Conservation (phyloP, 2,888 invertebrate species). For the Eristalinus aeneus region DNA sequence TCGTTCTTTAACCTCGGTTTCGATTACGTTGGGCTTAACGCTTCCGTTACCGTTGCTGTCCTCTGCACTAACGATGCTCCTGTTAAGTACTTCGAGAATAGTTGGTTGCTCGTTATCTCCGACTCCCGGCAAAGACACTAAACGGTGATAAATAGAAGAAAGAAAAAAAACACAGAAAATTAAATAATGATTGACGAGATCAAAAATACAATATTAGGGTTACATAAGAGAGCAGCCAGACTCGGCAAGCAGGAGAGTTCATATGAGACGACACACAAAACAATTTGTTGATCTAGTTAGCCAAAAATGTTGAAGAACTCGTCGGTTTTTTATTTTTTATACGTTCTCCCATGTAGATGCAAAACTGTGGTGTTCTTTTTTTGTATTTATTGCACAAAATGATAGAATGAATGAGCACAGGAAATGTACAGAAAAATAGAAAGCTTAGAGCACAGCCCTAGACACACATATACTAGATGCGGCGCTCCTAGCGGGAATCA, state of each 20-base stretch:
- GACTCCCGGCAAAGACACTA: slow-evolving; percentile 81
- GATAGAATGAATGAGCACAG: slow-evolving; percentile 65
- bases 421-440: slow-evolving; percentile 13
- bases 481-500: slow-evolving; percentile 23
- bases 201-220: slow-evolving; percentile 37
- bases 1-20: slow-evolving; percentile 9
- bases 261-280: slow-evolving; percentile 66
- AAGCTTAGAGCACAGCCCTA: slow-evolving; percentile 51
- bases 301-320: slow-evolving; percentile 62
- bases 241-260: slow-evolving; percentile 60
- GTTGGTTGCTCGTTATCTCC: slow-evolving; percentile 78
- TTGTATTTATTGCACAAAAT: slow-evolving; percentile 45
- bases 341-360: slow-evolving; percentile 23
- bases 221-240: slow-evolving; percentile 62
- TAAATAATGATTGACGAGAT: slow-evolving; percentile 6
- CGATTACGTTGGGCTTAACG: not conserved
- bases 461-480: slow-evolving; percentile 52
- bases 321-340: slow-evolving; percentile 15
- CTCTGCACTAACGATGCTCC: slow-evolving; percentile 69
- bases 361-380: slow-evolving; percentile 51
- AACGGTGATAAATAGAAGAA: slow-evolving; percentile 59
- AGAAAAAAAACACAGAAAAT: slow-evolving; percentile 11
- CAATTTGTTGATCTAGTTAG: slow-evolving; percentile 70
- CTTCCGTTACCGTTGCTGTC: slow-evolving; percentile 49
- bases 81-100: slow-evolving; percentile 79